Evolutionary conservation across 2,888 invertebrate genomes (phyloP).

Genomic region (Melinaea menophilus): DNA sequence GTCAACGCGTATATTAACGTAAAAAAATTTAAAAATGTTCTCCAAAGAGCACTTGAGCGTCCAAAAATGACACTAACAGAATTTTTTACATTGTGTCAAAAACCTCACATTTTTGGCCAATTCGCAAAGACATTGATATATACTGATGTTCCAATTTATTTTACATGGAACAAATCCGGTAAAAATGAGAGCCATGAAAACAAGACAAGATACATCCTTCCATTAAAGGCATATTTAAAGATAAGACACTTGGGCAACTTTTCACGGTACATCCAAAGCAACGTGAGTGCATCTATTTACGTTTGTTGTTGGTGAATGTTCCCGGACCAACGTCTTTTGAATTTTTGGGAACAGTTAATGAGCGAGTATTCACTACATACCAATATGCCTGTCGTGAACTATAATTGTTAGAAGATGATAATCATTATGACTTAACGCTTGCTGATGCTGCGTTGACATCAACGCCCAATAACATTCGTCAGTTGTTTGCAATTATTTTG

Average conservation of each 20-base stretch:
- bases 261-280: slow-evolving; percentile 30
- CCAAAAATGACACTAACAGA: slow-evolving; percentile 25
- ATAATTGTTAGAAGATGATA: slow-evolving; percentile 31
- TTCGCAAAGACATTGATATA: slow-evolving; percentile 20
- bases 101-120: slow-evolving; percentile 22
- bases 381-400: slow-evolving; percentile 34
- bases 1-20: slow-evolving; percentile 26
- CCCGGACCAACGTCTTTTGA: slow-evolving; percentile 34
- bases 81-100: slow-evolving; percentile 25
- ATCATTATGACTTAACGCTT: slow-evolving; percentile 21
- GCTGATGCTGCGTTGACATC: slow-evolving; percentile 19
- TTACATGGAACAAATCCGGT: slow-evolving; percentile 10
- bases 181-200: slow-evolving; percentile 11
- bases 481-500: slow-evolving; percentile 38
- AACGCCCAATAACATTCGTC: slow-evolving; percentile 30
- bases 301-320: slow-evolving; percentile 34
- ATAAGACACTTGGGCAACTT: slow-evolving; percentile 22
- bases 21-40: slow-evolving; percentile 16
- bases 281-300: slow-evolving; percentile 32
- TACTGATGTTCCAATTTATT: slow-evolving; percentile 19
- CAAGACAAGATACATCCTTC: background rate
- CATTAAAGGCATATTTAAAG: slow-evolving; percentile 9
- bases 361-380: slow-evolving; percentile 29
- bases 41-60: slow-evolving; percentile 18
- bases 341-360: slow-evolving; percentile 34